A percentile compares a stretch with the other conserved stretches of the same genome.
Conservation (phyloP, 2,113 vertebrate species). For the Pedetes capensis region DNA sequence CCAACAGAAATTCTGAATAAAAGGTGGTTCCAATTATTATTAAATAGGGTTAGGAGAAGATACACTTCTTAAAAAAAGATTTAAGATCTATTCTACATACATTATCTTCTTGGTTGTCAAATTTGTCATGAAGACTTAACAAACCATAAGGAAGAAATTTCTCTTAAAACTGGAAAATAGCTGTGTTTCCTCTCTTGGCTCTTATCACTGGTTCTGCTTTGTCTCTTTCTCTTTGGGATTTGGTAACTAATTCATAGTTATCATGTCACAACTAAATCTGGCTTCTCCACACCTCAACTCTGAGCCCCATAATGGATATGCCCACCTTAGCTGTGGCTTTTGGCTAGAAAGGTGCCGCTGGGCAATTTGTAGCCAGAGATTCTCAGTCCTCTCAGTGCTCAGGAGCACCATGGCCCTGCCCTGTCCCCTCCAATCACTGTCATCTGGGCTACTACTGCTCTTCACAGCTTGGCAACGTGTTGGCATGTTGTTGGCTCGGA, state of each 20-base stretch:
- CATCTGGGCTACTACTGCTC: accelerated
- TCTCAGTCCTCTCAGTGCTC: accelerated
- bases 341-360: neutral
- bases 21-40: neutral
- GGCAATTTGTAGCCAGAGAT: neutral
- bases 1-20: neutral
- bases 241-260: neutral
- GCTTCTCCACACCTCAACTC: neutral
- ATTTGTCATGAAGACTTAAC: neutral
- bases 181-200: neutral
- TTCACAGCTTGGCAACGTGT: neutral
- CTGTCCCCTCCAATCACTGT: neutral
- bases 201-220: neutral
- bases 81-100: neutral
- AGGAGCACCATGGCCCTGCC: accelerated
- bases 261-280: neutral
- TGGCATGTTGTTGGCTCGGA: slow-evolving; percentile 11
- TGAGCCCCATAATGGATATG: neutral
- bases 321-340: accelerated
- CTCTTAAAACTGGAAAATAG: neutral
- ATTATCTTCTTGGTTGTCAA: neutral
- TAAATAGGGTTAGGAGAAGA: neutral
- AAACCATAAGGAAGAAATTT: neutral
- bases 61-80: neutral
- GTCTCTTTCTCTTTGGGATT: neutral